Base-by-base conservation (phyloP, 2,888 invertebrate species). In the Griposia aprilina region DNA sequence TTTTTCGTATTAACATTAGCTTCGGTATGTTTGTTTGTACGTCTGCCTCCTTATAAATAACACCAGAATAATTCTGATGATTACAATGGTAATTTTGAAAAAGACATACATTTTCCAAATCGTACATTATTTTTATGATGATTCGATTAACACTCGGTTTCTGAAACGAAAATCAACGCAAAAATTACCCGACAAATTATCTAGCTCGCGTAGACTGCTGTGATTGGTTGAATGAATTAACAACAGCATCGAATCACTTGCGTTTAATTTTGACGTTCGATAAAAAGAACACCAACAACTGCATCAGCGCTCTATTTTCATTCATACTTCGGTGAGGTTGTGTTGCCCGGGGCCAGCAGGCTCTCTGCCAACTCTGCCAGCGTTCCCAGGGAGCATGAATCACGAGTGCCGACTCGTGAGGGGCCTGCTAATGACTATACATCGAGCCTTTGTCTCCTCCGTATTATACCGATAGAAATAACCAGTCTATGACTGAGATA, bases 321-420 rank as follows among this genome's bases (percentile, higher is more conserved):
- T 79, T 63, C 41, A 86, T 84, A 83, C 84, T 52, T 45, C 20
- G 45, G 5, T 13, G 23, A 26, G 55, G 59, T 57, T 30, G 17
- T 41, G 68, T 62, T 69, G 89, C 84, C 87, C 41, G 73, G 48
- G 86, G 89, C 82, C 77, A 87, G 84, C 76, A 87, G 81, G 88
- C 89, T 81, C 74, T 59, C 68, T 86, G 89, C 89, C 83, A 85
- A 87, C 74, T 74, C 69, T 59, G 62, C 77, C 67, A 76, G 48
- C 81, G 84, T 88, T 88, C 89, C 86, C 88, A 87, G 88, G 88
- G 81, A 79, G 74, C 75, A 78, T 88, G 88, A 89, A 87, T 88
- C 88, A 88, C 82, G 79, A 90, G 84, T 80, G 86, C 88, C 76
- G 85, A 84, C 83, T 92, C 92, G 93, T 93, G 93, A 92, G 91